phyloP scores from a whole-genome alignment of 2,797 vertebrate species.

The Cygnus olor region DNA sequence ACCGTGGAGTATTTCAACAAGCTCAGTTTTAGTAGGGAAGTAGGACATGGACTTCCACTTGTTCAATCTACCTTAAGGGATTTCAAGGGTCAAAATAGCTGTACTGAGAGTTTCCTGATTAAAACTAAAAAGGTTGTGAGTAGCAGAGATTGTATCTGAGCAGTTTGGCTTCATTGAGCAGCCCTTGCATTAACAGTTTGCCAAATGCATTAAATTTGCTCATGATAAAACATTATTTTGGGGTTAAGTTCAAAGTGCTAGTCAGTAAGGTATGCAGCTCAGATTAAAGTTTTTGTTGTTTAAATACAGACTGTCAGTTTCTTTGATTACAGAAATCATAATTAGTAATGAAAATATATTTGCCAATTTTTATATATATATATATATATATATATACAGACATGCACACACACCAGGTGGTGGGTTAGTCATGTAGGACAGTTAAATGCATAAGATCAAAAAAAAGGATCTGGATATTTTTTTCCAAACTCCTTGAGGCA shows the following conservation, averaged over 20 bases:
- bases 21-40: background rate
- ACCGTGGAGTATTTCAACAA: background rate
- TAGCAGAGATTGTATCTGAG: conserved; percentile 43
- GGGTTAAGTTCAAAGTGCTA: background rate
- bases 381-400: background rate
- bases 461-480: background rate
- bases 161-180: background rate
- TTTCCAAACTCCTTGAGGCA: background rate
- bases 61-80: conserved; percentile 15
- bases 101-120: conserved; percentile 2
- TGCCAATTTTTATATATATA: background rate
- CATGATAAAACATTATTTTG: background rate
- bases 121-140: conserved; percentile 34
- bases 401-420: background rate
- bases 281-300: background rate
- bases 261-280: background rate
- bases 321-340: background rate
- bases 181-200: background rate
- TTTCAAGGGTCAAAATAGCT: conserved; percentile 24
- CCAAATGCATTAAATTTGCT: background rate
- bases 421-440: background rate
- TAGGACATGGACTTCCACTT: background rate
- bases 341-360: conserved; percentile 6
- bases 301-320: background rate
- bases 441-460: background rate